These are phyloP conservation scores for Xestia c-nigrum DNA, from an alignment of 2,888 invertebrate species.

Conservation along the genomic window DNA sequence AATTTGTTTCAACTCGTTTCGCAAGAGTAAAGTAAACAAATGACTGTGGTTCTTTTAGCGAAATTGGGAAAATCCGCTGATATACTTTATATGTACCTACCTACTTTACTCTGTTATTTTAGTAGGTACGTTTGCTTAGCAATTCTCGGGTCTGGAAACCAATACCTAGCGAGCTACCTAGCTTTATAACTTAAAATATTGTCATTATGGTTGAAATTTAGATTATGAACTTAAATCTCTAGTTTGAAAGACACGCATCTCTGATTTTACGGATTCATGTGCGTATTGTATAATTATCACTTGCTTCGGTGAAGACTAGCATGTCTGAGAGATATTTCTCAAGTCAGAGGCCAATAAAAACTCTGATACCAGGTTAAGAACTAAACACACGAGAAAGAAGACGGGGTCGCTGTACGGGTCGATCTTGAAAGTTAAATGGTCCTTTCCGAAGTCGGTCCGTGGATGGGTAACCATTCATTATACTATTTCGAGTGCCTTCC, in stretches of 20 bases:
- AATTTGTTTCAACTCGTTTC: conserved; percentile 82
- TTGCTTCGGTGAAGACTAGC: too few species aligned
- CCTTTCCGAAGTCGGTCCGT: background rate
- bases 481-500: background rate
- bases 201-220: background rate
- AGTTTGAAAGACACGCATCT: too few species aligned
- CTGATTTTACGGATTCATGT: too few species aligned
- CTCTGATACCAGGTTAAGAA: too few species aligned
- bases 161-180: too few species aligned
- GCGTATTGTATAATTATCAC: too few species aligned
- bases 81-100: conserved; percentile 49
- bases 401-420: background rate
- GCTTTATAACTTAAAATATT: background rate
- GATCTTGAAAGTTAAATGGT: background rate
- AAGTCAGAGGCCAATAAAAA: too few species aligned
- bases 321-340: too few species aligned
- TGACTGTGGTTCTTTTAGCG: conserved; percentile 82
- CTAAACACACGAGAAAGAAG: too few species aligned
- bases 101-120: conserved; percentile 38
- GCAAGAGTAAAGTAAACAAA: conserved; percentile 77
- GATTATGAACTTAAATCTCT: background rate
- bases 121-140: conserved; percentile 36
- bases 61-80: conserved; percentile 77
- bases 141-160: background rate
- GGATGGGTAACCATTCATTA: background rate